Base-by-base conservation (phyloP, 2,113 vertebrate species). In the Dasypus novemcinctus region DNA sequence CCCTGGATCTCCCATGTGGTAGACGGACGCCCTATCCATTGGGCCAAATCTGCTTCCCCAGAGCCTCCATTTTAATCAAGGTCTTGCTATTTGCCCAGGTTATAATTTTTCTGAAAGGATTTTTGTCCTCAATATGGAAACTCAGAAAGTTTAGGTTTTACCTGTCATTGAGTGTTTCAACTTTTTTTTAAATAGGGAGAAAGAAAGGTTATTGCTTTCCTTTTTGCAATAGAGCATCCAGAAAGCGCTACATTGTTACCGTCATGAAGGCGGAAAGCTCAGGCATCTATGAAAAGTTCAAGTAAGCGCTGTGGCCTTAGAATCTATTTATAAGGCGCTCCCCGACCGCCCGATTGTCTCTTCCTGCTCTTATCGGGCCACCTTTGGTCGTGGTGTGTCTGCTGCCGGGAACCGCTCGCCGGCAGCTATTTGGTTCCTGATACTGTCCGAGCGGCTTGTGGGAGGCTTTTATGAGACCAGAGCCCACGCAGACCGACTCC, bases 241-340 rank as follows among this genome's bases (percentile, higher is more conserved):
- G 93, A 83, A 25, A 49, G 25, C 43, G 43, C 71, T 84, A 49
- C 2, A 20, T 38, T 31, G 12, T n/a, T 68, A 61, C 63, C 82
- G 36, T 38, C 59, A 74, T 66, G 20, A 41, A 31, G 31, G 61
- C 88, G 59, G 85, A 92, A 91, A 84, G 20, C 38, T 83, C 36
- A 52, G 20, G 38, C 18, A 3, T 21, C 43, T 91, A 31, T 57
- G 69, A 29, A 84, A 87, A 78, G 54, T 90, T 81, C 72, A 97
- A 83, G 83, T 90, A 92, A 92, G 52, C 57, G 25, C 54, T 31
- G 31, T 4, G 61, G 68, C 72, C 82, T 96, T 85, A 85, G 88
- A 54, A 94, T 95, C 92, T 97, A 95, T 95, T 97, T 94, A 96
- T 93, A 85, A 91, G 43, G 71, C 46, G 38, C 57, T 78, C 36